These are phyloP conservation scores for Stenoptilia bipunctidactyla DNA, from an alignment of 2,888 invertebrate species.

Conservation along the genomic window DNA sequence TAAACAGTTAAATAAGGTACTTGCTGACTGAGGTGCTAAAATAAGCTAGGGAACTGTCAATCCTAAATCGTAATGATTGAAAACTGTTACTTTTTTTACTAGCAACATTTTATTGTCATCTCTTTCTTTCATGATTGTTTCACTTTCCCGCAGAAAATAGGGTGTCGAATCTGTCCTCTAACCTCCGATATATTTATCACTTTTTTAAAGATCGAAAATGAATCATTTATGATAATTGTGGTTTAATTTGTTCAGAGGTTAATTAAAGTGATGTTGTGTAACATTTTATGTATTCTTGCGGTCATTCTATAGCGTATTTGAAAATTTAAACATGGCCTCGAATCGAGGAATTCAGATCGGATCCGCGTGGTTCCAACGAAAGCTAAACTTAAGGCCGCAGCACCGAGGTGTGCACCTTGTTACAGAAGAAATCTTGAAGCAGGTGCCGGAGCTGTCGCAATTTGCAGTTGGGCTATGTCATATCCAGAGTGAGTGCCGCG, in stretches of 20 bases:
- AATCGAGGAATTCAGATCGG: slow-evolving; percentile 94
- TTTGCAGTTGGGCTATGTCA: slow-evolving; percentile 96
- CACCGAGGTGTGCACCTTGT: slow-evolving; percentile 97
- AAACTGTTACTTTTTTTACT: slow-evolving; percentile 26
- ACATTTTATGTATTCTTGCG: slow-evolving; percentile 66
- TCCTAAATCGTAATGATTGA: background rate
- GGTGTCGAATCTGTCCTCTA: slow-evolving; percentile 71
- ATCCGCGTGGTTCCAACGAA: slow-evolving; percentile 98
- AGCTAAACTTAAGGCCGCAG: slow-evolving; percentile 95
- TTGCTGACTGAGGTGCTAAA: no score
- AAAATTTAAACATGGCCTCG: slow-evolving; percentile 84
- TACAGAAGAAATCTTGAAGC: slow-evolving; percentile 95
- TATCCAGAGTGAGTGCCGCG: slow-evolving; percentile 88
- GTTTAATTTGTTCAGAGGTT: slow-evolving; percentile 69
- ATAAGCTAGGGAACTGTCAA: no score
- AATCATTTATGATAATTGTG: slow-evolving; percentile 80
- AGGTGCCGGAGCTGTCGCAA: slow-evolving; percentile 93
- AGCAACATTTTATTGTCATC: slow-evolving; percentile 55
- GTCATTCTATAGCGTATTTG: slow-evolving; percentile 64
- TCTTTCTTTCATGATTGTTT: slow-evolving; percentile 64
- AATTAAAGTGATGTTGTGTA: slow-evolving; percentile 70
- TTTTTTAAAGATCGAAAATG: slow-evolving; percentile 70
- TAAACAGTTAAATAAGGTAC: no score
- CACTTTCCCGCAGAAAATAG: slow-evolving; percentile 72
- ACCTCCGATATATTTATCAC: slow-evolving; percentile 68